These are phyloP conservation scores for Paguma larvata DNA, from an alignment of 2,797 vertebrate genomes.

Conservation along the genomic window DNA sequence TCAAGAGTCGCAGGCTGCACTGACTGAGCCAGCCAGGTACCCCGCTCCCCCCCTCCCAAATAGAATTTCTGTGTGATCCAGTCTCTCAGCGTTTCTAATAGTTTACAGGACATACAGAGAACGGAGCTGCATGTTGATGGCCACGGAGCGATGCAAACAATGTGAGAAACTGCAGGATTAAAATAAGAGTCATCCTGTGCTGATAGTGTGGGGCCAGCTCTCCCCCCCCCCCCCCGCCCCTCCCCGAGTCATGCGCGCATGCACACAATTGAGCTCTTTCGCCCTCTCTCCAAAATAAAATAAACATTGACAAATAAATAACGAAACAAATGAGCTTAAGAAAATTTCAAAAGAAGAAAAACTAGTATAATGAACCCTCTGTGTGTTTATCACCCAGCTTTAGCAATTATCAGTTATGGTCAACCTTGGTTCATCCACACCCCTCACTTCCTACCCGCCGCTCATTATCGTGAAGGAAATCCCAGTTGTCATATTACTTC, in stretches of 20 bases:
- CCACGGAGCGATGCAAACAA: not conserved
- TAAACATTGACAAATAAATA: too few species aligned
- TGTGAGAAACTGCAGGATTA: not conserved
- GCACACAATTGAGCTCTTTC: too few species aligned
- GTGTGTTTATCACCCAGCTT: not conserved
- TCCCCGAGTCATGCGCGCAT: too few species aligned
- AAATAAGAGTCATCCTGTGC: not conserved
- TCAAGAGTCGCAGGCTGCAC: too few species aligned
- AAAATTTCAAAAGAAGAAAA: constrained; percentile 31
- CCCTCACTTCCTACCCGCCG: not conserved
- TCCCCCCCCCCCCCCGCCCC: too few species aligned
- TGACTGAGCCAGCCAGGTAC: too few species aligned
- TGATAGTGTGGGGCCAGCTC: too few species aligned
- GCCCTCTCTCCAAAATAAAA: too few species aligned
- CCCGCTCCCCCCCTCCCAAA: not conserved
- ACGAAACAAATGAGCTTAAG: not conserved
- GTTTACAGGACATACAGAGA: not conserved
- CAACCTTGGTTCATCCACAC: not conserved
- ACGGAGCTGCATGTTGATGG: not conserved
- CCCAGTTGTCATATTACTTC: not conserved
- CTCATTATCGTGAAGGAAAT: constrained; percentile 34
- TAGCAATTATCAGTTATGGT: not conserved
- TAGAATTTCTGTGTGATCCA: not conserved
- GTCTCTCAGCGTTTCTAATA: not conserved
- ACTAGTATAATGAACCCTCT: not conserved